Conservation (phyloP, 2,113 vertebrate genomes). For the Guaruba guarouba region DNA sequence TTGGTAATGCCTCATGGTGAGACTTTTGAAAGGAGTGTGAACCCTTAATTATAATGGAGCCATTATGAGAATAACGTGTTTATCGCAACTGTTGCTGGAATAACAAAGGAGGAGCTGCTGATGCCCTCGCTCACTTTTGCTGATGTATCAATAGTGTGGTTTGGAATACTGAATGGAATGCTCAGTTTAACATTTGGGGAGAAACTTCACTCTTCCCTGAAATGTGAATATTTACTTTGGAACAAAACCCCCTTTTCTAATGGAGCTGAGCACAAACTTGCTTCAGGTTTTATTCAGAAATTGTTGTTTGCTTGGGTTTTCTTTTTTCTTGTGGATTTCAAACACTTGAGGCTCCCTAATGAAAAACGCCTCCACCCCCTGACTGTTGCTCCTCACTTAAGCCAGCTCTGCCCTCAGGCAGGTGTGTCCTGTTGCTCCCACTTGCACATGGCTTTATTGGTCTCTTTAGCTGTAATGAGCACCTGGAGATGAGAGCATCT, state of each 20-base stretch:
- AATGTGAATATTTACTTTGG: not conserved
- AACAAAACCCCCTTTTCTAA: not conserved
- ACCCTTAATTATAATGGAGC: constrained; percentile 37
- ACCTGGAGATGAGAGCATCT: not conserved
- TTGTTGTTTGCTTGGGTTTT: rapidly evolving
- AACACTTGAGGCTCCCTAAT: rapidly evolving
- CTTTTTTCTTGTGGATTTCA: not conserved
- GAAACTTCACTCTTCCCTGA: not conserved
- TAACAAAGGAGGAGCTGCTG: not conserved
- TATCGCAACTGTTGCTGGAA: constrained; percentile 11
- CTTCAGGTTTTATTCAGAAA: not conserved
- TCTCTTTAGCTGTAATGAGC: not conserved
- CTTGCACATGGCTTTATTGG: not conserved
- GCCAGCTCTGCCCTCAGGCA: not conserved
- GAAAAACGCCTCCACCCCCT: not conserved
- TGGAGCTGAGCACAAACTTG: not conserved
- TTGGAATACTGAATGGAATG: not conserved
- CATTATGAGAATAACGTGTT: constrained; percentile 51
- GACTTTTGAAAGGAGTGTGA: constrained; percentile 21
- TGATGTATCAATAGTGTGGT: not conserved
- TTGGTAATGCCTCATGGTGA: constrained; percentile 11
- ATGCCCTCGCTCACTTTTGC: not conserved
- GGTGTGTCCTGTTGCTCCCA: not conserved
- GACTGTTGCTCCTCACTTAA: not conserved
- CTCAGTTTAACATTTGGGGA: not conserved